These are phyloP conservation scores for Drosophila histrio DNA, from an alignment of 2,888 invertebrate genomes.

Conservation along the genomic window DNA sequence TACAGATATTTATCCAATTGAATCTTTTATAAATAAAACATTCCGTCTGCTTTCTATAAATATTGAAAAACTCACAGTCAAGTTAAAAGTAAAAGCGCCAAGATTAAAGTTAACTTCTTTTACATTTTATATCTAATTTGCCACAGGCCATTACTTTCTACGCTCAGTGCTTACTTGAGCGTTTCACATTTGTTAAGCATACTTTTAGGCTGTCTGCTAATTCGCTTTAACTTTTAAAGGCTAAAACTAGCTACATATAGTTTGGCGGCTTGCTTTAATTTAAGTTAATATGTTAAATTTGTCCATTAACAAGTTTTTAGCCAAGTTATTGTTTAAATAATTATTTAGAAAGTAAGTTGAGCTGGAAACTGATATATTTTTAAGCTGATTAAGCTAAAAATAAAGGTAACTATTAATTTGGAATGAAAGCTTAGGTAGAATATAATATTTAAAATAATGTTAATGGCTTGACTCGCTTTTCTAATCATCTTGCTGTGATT, in stretches of 20 bases:
- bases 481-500: not conserved
- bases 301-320: not conserved
- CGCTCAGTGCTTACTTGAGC: not conserved
- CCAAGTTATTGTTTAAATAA: not conserved
- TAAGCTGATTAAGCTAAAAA: not conserved
- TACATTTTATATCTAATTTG: not conserved
- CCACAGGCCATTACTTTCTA: not conserved
- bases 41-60: not conserved
- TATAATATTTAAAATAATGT: too few species aligned
- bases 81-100: too few species aligned
- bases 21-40: not conserved
- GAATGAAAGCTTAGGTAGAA: too few species aligned
- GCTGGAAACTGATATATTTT: not conserved
- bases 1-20: not conserved
- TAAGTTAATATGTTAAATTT: not conserved
- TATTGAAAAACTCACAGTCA: too few species aligned
- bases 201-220: constrained; percentile 24
- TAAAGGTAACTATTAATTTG: too few species aligned
- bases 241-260: not conserved
- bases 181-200: constrained; percentile 18
- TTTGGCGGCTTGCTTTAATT: not conserved
- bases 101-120: not conserved
- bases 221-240: not conserved
- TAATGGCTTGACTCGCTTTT: not conserved
- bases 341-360: not conserved